Evolutionary conservation across 37 sponge, comb jelly and placozoan species (phyloP).

Genomic region (Agelas oroides): DNA sequence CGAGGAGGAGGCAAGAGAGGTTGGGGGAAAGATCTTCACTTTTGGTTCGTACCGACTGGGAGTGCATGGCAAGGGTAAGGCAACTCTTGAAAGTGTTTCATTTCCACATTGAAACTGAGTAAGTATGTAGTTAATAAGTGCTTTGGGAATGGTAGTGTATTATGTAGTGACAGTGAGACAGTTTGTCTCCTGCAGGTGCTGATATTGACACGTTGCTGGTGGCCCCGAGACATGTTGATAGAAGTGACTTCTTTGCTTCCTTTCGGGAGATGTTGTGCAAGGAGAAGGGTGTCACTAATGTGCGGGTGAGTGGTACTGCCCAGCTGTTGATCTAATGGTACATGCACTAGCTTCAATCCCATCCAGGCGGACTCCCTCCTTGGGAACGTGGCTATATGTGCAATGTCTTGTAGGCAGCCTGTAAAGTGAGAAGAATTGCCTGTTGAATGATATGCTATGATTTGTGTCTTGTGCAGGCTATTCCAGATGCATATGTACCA

Average conservation of each 20-base stretch:
- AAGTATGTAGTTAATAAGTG: too few relatives aligned
- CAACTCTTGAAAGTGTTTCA: not conserved
- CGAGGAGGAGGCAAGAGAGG: slow-evolving; percentile 78
- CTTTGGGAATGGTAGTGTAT: not conserved
- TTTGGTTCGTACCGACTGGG: slow-evolving; percentile 99
- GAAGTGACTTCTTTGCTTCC: slow-evolving; percentile 90
- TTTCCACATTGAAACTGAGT: not conserved
- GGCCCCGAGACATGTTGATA: slow-evolving; percentile 93
- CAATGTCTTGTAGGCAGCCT: too few relatives aligned
- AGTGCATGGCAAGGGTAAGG: slow-evolving; percentile 94
- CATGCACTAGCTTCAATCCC: not conserved
- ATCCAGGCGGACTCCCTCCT: too few relatives aligned
- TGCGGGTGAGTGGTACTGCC: slow-evolving; percentile 77
- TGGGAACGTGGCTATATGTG: too few relatives aligned
- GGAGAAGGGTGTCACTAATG: slow-evolving; percentile 78
- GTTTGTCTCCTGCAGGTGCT: slow-evolving; percentile 82
- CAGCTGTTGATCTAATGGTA: not conserved
- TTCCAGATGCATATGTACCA: slow-evolving; percentile 98
- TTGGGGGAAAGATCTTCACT: slow-evolving; percentile 97
- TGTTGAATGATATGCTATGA: too few relatives aligned
- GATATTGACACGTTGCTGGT: slow-evolving; percentile 98
- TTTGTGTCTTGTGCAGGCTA: slow-evolving; percentile 44
- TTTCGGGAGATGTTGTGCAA: slow-evolving; percentile 74
- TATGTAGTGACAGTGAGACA: not conserved
- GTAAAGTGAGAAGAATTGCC: too few relatives aligned